Conservation (phyloP, 2,888 invertebrate genomes). For the Machimus atricapillus region DNA sequence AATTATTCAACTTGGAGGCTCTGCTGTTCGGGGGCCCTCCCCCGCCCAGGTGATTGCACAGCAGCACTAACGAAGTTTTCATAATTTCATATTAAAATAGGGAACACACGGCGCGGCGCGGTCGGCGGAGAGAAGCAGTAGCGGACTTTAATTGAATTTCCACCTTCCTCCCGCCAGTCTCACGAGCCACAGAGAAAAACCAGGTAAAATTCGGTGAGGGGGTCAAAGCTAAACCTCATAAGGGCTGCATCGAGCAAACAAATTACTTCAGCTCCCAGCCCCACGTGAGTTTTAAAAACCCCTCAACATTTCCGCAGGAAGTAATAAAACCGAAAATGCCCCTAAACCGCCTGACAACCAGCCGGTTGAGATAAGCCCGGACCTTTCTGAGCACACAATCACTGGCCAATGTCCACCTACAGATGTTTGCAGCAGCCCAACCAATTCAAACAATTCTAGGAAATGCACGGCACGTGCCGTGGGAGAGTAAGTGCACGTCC, state of each 20-base stretch:
- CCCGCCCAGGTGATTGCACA: constrained; percentile 27
- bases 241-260: not conserved
- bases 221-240: not conserved
- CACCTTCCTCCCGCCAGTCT: not conserved
- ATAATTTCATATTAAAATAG: constrained; percentile 38
- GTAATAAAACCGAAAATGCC: constrained; percentile 11
- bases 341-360: not conserved
- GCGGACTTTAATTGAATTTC: constrained; percentile 28
- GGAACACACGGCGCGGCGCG: not conserved
- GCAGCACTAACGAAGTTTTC: constrained; percentile 15
- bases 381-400: not conserved
- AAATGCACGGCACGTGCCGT: constrained; percentile 44
- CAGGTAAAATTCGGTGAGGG: not conserved
- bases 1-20: constrained; percentile 26
- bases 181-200: not conserved
- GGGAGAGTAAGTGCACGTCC: constrained; percentile 44
- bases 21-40: not conserved
- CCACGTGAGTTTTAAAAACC: not conserved
- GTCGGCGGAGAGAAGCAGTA: not conserved
- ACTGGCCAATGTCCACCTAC: constrained; percentile 3
- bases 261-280: not conserved
- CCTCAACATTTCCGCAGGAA: constrained; percentile 17
- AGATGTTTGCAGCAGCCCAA: constrained; percentile 23
- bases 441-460: constrained; percentile 38
- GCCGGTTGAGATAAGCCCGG: not conserved